Base-by-base conservation (phyloP, 2,888 invertebrate genomes). In the Drosophila melanosoma region DNA sequence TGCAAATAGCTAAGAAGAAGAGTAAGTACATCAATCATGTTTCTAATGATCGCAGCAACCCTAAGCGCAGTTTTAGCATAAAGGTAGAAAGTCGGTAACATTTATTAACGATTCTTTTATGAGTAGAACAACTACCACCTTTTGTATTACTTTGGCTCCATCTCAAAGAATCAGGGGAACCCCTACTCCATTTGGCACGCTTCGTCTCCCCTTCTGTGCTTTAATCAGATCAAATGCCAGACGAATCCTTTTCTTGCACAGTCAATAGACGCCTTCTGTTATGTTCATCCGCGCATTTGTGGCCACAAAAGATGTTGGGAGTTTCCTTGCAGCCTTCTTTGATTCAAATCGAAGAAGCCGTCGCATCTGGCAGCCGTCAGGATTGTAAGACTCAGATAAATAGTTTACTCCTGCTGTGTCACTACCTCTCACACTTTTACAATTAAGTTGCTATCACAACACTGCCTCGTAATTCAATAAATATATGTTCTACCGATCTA, bases 1-100 rank as follows among this genome's bases (percentile, higher is more conserved):
- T 84, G 90, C 77, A 84, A 90, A 84, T 90, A 65, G 58, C 52
- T 12, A 65, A 52, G 54, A 53, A 68, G 20, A 59, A 40, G 52
- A 17, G 20, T 70, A 17, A n/a, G 38, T 15, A 29, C 90, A 87
- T 86, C 89, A 87, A 86, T 86, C 90, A 87, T 79, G 67, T 66
- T 64, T 53, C 69, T 78, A 89, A 88, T 83, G 84, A 90, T 76
- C 72, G 49, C 58, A 69, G 42, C 38, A 60, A 54, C 45, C 67
- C 66, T 51, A 45, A 52, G 40, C 45, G 38, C 45, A 36, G 64
- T 52, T 74, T 54, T 54, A 35, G 40, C 20, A 49, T 40, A 29
- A 23, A 57, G 45, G 15, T 15, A 56, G 26, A 38, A 12, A 35
- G 42, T 20, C 20, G 3, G 42, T 20, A 20, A 45, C 3, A 7